Conservation (phyloP, 1,140 invertebrate genomes). For the silkworm (Bombyx mori) region ASM3026992v2 NC_085116.1:8565501-8566000, state of each 20-base stretch:
- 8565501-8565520: constrained; percentile 83
- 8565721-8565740: constrained; percentile 35
- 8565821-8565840: constrained; percentile 26
- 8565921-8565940: background rate
- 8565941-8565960: background rate
- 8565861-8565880: constrained; percentile 33
- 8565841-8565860: constrained; percentile 20
- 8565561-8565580: constrained; percentile 84
- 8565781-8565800: constrained; percentile 45
- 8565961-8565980: constrained; percentile 12
- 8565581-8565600: constrained; percentile 85
- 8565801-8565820: constrained; percentile 60
- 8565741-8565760: constrained; percentile 31
- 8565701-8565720: constrained; percentile 45
- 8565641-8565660: constrained; percentile 80
- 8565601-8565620: constrained; percentile 85
- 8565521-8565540: constrained; percentile 79
- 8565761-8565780: constrained; percentile 39
- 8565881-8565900: constrained; percentile 11
- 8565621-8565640: constrained; percentile 83
- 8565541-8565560: constrained; percentile 82
- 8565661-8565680: constrained; percentile 82
- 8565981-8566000: constrained; percentile 23
- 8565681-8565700: constrained; percentile 56
- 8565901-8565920: constrained; percentile 8